Evolutionary conservation across 2,888 invertebrate species (phyloP), one percentile per base, ranked within the genome.

Genomic region (Cataglyphis albicans): DNA sequence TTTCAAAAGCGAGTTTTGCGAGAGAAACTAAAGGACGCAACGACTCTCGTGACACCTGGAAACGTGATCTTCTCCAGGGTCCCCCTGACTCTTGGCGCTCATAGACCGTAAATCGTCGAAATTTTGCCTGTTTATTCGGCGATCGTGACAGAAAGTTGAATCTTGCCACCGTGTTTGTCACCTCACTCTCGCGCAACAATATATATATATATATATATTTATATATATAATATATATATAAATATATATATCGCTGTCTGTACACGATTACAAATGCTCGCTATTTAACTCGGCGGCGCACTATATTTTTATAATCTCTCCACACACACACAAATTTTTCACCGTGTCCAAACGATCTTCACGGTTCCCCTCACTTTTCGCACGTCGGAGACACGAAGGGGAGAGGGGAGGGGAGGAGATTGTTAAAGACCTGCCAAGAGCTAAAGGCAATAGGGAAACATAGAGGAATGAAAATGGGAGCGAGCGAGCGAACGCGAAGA

Each of bases 21-120:
- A 12, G 29, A 29, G 65, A 59, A 59, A 21, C 70, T 70, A 80
- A 44, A 44, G 25, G 25, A 57, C 67, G 67, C 67, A 55, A 38
- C 59, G 48, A 76, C 25, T 65, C 82, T 65, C 67, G 78, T 82
- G 59, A 81, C 65, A 94, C 94, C 94, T 94, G 94, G 94, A 94
- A 92, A 92, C 90, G 89, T 93, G 93, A 90, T 94, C 93, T 94
- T 94, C 94, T 90, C 94, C 94, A 94, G 94, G 94, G 94, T 94
- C 94, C 91, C 91, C 93, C 93, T 94, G 93, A 92, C 93, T 93
- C 94, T 94, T 93, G 88, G 92, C 90, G 93, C 90, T 94, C 94
- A 94, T 94, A 94, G 94, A 94, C 93, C 90, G 91, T 87, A 88
- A 92, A 92, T 93, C 89, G 87, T 92, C 87, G 85, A 82, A 91